Percentiles rank a stretch among this genome's conserved stretches.
These are phyloP conservation scores for Gymnocheta viridis DNA, from an alignment of 2,888 invertebrate genomes.

Conservation along the genomic window DNA sequence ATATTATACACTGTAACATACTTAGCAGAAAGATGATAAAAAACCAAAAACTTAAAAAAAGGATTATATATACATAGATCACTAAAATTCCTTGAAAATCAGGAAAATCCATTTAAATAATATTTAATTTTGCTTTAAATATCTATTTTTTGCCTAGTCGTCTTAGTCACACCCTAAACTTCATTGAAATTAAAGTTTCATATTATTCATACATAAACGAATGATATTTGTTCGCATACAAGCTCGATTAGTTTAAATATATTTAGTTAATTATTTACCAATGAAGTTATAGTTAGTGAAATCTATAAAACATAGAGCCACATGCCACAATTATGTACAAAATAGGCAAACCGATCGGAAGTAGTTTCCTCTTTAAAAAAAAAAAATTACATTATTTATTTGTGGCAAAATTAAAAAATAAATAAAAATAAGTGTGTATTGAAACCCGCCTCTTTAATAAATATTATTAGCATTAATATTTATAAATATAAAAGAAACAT, in stretches of 20 bases:
- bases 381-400: background rate
- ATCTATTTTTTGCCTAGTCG: background rate
- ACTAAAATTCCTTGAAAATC: background rate
- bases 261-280: constrained; percentile 54
- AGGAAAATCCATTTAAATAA: background rate
- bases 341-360: background rate
- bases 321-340: constrained; percentile 28
- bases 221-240: constrained; percentile 12
- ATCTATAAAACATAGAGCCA: constrained; percentile 22
- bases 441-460: constrained; percentile 65
- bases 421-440: constrained; percentile 42
- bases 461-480: constrained; percentile 61
- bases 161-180: background rate
- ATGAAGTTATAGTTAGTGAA: constrained; percentile 45
- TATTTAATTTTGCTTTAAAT: background rate
- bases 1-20: background rate
- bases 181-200: constrained; percentile 5
- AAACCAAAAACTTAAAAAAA: background rate
- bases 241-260: constrained; percentile 37
- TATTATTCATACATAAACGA: background rate
- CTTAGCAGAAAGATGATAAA: background rate
- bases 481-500: constrained; percentile 30
- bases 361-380: background rate
- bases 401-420: constrained; percentile 13
- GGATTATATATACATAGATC: background rate